These are phyloP conservation scores for Polydrusus cervinus DNA, from an alignment of 2,888 invertebrate species.

Conservation along the genomic window DNA sequence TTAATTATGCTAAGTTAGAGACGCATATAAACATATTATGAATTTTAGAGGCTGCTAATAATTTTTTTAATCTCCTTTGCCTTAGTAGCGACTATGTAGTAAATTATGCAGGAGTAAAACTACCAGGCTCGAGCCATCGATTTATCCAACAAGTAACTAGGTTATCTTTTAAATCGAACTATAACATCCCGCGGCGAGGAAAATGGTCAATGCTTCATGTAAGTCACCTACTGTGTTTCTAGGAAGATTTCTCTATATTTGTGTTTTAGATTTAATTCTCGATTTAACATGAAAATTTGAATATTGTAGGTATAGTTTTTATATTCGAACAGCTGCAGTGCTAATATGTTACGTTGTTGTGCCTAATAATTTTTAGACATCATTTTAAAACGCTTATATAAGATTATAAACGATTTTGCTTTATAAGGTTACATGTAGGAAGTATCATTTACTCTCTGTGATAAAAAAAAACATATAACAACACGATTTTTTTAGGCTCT, in stretches of 20 bases:
- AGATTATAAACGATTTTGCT: no score
- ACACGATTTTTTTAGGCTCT: no score
- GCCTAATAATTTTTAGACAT: not conserved
- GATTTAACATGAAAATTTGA: not conserved
- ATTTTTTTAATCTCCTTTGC: no score
- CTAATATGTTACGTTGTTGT: not conserved
- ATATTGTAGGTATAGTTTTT: not conserved
- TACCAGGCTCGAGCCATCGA: not conserved
- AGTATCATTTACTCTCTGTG: no score
- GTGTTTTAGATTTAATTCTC: not conserved
- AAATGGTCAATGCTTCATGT: conserved; percentile 5
- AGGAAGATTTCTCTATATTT: conserved; percentile 5
- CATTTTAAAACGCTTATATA: no score
- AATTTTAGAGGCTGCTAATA: no score
- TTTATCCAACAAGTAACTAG: not conserved
- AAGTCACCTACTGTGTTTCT: conserved; percentile 22
- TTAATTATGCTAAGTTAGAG: not conserved
- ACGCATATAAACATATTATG: no score
- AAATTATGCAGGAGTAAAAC: not conserved
- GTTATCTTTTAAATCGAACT: conserved; percentile 2
- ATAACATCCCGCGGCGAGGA: conserved; percentile 12
- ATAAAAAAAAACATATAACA: no score
- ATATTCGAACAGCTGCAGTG: not conserved
- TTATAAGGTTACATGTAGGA: no score
- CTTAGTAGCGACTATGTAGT: no score